Percentiles rank a stretch among this genome's conserved stretches.
These are phyloP conservation scores for Drosophila murphyi DNA, from an alignment of 1,140 invertebrate species.

Conservation along the genomic window DNA sequence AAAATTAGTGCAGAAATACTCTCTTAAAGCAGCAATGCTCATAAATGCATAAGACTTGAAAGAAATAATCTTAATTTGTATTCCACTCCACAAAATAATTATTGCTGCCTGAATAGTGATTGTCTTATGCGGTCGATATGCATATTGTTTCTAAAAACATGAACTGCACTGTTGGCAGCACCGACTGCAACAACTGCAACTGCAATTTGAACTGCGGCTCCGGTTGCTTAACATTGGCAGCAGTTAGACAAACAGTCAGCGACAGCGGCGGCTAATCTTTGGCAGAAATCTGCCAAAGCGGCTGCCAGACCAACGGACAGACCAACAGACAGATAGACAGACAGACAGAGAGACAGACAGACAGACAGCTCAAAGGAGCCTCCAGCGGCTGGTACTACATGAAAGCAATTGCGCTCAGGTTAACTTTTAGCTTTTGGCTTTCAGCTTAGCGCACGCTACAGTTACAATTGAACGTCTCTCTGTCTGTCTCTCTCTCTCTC, in stretches of 20 bases:
- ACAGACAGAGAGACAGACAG: neutral
- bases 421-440: constrained; percentile 4
- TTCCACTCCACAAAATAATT: too few relatives aligned
- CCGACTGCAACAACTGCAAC: neutral
- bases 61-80: too few relatives aligned
- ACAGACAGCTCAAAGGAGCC: constrained; percentile 29
- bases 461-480: constrained; percentile 48
- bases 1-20: too few relatives aligned
- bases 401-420: constrained; percentile 42
- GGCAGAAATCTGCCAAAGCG: constrained; percentile 51
- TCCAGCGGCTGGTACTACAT: constrained; percentile 18
- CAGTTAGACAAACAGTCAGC: constrained; percentile 52
- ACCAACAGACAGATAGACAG: constrained; percentile 9
- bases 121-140: too few relatives aligned
- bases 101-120: too few relatives aligned
- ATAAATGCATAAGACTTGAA: too few relatives aligned
- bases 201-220: constrained; percentile 3
- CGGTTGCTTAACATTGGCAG: constrained; percentile 10
- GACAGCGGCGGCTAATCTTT: constrained; percentile 53
- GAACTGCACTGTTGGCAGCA: constrained; percentile 11
- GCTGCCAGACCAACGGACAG: constrained; percentile 15
- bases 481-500: neutral
- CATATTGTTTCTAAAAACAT: constrained; percentile 7
- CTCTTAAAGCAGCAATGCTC: too few relatives aligned
- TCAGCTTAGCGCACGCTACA: constrained; percentile 41